Evolutionary conservation across 2,888 invertebrate genomes (phyloP).

Genomic region (Xylophagus ater): DNA sequence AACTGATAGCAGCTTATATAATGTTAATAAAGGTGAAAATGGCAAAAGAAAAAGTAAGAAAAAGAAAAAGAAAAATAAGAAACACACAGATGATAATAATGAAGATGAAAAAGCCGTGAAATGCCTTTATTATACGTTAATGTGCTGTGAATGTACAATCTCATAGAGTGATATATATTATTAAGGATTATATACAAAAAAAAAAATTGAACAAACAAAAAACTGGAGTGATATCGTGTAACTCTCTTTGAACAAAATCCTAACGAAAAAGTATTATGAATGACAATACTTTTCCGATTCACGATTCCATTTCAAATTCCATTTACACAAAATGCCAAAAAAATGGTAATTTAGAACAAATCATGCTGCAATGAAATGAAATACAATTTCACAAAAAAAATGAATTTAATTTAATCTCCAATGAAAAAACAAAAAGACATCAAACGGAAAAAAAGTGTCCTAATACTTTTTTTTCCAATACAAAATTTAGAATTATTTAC

Average conservation of each 20-base stretch:
- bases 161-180: constrained; percentile 22
- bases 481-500: no score
- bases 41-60: constrained; percentile 29
- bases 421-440: no score
- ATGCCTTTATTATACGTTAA: constrained; percentile 36
- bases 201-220: not conserved
- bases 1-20: constrained; percentile 20
- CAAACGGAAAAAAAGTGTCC: no score
- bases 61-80: constrained; percentile 25
- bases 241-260: not conserved
- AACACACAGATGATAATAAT: constrained; percentile 8
- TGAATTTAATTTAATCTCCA: no score
- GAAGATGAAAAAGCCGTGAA: constrained; percentile 34
- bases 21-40: constrained; percentile 8
- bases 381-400: no score
- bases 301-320: no score
- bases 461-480: no score
- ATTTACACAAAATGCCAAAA: no score
- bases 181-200: not conserved
- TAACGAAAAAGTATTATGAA: no score
- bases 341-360: no score
- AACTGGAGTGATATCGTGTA: not conserved
- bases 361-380: no score
- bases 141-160: constrained; percentile 39
- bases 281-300: no score